Evolutionary conservation across 2,113 vertebrate genomes (phyloP), one percentile per base, ranked within the genome.

Genomic region (Collichthys lucidus): DNA sequence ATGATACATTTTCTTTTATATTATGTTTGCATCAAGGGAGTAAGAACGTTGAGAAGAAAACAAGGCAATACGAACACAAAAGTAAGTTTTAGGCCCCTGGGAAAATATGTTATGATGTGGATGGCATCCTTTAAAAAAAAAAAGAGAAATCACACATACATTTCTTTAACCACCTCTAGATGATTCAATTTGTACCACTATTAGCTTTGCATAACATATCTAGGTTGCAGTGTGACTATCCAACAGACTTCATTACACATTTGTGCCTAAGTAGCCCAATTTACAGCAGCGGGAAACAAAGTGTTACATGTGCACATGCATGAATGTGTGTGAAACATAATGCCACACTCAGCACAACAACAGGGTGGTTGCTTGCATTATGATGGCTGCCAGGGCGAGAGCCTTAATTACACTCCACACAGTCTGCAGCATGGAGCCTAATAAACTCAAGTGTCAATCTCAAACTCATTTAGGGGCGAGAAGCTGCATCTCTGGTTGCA

Each of bases 401-500:
- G 75, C 71, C 82, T 88, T 93, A 93, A 94, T 93, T 92, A 91
- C 85, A 77, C 83, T 67, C 22, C 80, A 59, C 79, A 68, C 82
- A 78, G 77, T 89, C 81, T 88, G 71, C 77, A 81, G 80, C 86
- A 76, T 62, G 74, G 57, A 76, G 77, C 66, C 90, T 87, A 91
- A 93, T 93, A 93, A 93, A 93, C 74, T 82, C 50, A 22, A 91
- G 85, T 88, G 84, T 90, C 91, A 91, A 90, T 92, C 93, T 88
- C 73, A 88, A 90, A 92, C 90, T 91, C 89, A 89, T 94, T 93
- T 92, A 86, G 65, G 60, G 72, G 76, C n/a, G 26, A 82, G 81
- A 91, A 49, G 74, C 72, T 17, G 74, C 74, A 76, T 73, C 86
- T 91, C 85, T 84, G 83, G 91, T 92, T 87, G 78, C 83, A 77